Conservation (phyloP, 2,113 vertebrate species). For the Microcebus griseorufus region DNA sequence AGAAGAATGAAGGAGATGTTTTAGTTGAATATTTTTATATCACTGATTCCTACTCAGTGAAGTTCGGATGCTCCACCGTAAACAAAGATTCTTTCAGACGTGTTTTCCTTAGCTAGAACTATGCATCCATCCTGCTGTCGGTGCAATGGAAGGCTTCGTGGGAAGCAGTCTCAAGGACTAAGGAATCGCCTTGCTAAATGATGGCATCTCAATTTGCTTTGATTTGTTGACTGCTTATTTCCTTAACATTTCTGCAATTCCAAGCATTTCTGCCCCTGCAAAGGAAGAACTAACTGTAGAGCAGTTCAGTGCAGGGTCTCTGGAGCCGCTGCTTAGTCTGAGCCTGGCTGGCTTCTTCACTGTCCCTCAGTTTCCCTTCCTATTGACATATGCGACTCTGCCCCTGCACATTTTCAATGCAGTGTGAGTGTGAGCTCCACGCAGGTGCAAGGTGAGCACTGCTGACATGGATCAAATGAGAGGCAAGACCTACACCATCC, state of each 20-base stretch:
- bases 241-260: not conserved
- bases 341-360: not conserved
- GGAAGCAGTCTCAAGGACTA: not conserved
- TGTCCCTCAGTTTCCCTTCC: not conserved
- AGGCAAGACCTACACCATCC: not conserved
- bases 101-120: not conserved
- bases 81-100: not conserved
- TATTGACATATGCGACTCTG: not conserved
- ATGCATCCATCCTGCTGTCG: not conserved
- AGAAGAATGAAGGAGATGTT: conserved; percentile 23
- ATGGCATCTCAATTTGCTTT: not conserved
- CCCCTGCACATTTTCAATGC: not conserved
- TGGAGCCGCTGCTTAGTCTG: not conserved
- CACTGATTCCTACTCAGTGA: not conserved
- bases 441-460: not conserved
- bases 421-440: not conserved
- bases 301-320: not conserved
- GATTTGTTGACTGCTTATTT: not conserved
- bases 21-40: conserved; percentile 25
- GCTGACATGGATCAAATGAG: not conserved
- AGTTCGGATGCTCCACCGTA: not conserved
- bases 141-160: not conserved
- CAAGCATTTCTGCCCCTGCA: not conserved
- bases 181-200: not conserved
- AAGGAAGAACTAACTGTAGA: not conserved